A percentile compares a stretch with the other conserved stretches of the same genome.
Conservation (phyloP, 2,113 vertebrate genomes). For the Melanotaenia duboulayi region DNA sequence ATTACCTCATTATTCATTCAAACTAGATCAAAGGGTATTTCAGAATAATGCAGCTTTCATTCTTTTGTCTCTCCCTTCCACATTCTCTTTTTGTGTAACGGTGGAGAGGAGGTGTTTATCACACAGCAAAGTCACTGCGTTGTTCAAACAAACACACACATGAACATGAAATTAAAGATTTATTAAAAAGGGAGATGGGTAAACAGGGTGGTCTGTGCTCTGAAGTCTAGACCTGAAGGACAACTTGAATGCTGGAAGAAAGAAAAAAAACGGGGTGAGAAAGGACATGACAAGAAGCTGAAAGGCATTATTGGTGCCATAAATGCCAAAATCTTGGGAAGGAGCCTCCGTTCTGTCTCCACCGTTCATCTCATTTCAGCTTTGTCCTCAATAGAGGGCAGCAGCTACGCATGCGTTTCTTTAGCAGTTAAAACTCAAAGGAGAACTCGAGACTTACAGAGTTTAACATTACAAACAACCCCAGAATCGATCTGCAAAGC, state of each 20-base stretch:
- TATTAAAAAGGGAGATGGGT: slow-evolving; percentile 35
- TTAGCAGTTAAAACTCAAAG: neutral
- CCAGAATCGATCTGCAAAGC: no score
- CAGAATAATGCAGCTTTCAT: slow-evolving; percentile 50
- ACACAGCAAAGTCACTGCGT: slow-evolving; percentile 38
- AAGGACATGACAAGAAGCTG: neutral
- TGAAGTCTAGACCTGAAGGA: slow-evolving; percentile 50
- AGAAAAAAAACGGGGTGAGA: neutral
- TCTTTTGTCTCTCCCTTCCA: slow-evolving; percentile 20
- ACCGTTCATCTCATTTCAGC: neutral
- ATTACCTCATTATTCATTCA: slow-evolving; percentile 44
- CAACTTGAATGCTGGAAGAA: slow-evolving; percentile 53
- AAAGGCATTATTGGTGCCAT: neutral
- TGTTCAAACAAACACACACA: slow-evolving; percentile 40
- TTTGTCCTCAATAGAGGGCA: slow-evolving; percentile 52
- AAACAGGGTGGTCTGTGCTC: slow-evolving; percentile 2
- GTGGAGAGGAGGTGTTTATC: slow-evolving; percentile 15
- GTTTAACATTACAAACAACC: neutral
- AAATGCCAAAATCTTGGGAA: no score
- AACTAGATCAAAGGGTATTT: slow-evolving; percentile 60
- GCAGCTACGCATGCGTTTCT: slow-evolving; percentile 16
- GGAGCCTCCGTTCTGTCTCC: neutral
- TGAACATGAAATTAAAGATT: slow-evolving; percentile 34
- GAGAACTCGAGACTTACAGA: neutral
- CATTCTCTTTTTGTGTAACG: slow-evolving; percentile 9